These are phyloP conservation scores for Mirza zaza DNA, from an alignment of 2,113 vertebrate species.

Conservation along the genomic window DNA sequence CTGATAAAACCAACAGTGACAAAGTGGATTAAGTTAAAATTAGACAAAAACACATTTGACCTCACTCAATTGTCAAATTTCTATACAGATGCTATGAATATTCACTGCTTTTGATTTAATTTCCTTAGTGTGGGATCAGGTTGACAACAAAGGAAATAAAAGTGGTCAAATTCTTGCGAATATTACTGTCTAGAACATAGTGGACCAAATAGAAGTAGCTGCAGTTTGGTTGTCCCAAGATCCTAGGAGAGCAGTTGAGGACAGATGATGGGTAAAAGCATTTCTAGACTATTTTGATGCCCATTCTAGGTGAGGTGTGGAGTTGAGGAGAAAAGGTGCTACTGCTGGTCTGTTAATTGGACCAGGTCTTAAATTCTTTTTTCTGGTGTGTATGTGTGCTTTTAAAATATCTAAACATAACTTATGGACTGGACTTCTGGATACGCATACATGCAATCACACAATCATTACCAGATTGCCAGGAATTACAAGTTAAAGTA, in stretches of 20 bases:
- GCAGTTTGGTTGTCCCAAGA: neutral
- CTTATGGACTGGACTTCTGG: neutral
- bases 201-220: neutral
- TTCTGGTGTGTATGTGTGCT: neutral
- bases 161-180: neutral
- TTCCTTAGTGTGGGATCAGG: neutral
- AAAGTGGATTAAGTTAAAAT: neutral
- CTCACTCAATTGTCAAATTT: neutral
- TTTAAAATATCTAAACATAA: neutral
- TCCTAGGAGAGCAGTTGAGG: neutral
- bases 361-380: neutral
- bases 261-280: neutral
- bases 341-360: neutral
- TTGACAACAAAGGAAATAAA: neutral
- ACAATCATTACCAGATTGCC: neutral
- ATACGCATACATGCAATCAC: neutral
- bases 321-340: neutral
- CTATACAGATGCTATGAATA: neutral
- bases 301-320: neutral
- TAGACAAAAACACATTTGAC: neutral
- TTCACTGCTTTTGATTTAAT: constrained; percentile 22
- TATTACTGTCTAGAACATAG: neutral
- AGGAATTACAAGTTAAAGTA: constrained; percentile 22
- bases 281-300: constrained; percentile 18
- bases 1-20: neutral